Evolutionary conservation across 2,113 vertebrate species (phyloP).

Genomic region (Cacatua alba): DNA sequence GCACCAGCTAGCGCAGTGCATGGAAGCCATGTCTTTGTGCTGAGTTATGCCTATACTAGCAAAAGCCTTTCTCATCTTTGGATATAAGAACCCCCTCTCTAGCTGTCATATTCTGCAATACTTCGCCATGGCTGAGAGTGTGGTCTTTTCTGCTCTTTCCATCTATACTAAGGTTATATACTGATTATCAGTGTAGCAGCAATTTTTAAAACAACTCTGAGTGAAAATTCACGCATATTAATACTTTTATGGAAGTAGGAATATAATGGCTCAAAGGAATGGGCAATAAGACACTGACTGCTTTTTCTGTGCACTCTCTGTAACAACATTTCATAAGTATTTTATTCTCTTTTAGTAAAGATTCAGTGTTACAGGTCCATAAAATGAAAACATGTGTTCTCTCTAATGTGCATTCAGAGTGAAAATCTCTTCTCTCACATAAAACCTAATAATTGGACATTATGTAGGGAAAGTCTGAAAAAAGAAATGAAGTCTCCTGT

Average conservation of each 20-base stretch:
- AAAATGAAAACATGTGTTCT: slow-evolving; percentile 64
- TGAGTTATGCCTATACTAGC: background rate
- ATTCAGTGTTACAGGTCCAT: slow-evolving; percentile 51
- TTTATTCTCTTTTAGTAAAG: slow-evolving; percentile 42
- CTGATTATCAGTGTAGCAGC: background rate
- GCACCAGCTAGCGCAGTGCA: background rate
- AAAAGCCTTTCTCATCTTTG: background rate
- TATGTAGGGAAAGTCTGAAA: slow-evolving; percentile 36
- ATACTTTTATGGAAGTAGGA: background rate
- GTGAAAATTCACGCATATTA: background rate
- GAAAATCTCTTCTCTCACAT: slow-evolving; percentile 35
- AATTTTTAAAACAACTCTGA: background rate
- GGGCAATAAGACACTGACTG: background rate
- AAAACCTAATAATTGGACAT: slow-evolving; percentile 51
- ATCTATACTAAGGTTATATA: background rate
- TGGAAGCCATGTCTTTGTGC: background rate
- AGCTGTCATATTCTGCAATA: background rate
- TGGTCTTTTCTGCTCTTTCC: background rate
- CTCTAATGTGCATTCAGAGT: slow-evolving; percentile 40
- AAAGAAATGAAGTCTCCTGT: slow-evolving; percentile 31
- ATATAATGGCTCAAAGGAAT: background rate
- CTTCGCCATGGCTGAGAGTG: background rate
- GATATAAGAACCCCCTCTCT: background rate
- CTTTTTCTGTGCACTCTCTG: background rate
- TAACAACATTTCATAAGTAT: slow-evolving; percentile 45